A percentile compares a stretch with the other conserved stretches of the same genome.
Conservation (phyloP, 2,888 invertebrate species). For the Tetheella fluctuosa region DNA sequence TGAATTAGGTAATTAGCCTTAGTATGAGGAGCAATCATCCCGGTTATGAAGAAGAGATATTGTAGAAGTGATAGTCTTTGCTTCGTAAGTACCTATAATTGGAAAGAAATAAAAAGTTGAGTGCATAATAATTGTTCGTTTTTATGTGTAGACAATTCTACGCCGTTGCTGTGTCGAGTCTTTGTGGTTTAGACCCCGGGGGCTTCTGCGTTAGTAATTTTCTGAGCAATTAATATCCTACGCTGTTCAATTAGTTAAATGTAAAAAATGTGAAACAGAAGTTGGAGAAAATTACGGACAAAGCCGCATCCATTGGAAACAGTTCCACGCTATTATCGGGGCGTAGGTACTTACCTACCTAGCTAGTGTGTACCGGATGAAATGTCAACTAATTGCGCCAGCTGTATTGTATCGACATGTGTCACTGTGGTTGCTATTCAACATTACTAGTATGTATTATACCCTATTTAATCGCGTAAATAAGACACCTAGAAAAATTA, state of each 20-base stretch:
- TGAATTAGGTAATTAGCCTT: conserved; percentile 41
- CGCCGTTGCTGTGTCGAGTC: conserved; percentile 53
- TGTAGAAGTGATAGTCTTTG: conserved; percentile 51
- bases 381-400: conserved; percentile 63
- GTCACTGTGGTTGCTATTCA: conserved; percentile 51
- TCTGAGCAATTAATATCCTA: conserved; percentile 79
- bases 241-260: conserved; percentile 72
- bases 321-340: conserved; percentile 53
- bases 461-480: neutral
- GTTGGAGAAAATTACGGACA: conserved; percentile 60
- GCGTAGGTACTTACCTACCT: conserved; percentile 19
- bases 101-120: conserved; percentile 61
- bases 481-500: neutral
- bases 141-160: conserved; percentile 59
- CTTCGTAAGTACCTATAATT: conserved; percentile 59
- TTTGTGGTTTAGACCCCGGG: conserved; percentile 73
- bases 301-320: conserved; percentile 58
- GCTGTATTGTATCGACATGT: conserved; percentile 60
- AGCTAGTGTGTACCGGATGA: conserved; percentile 43
- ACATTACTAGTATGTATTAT: conserved; percentile 25
- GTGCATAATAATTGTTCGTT: conserved; percentile 71
- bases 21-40: conserved; percentile 40
- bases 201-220: conserved; percentile 67
- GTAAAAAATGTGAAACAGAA: conserved; percentile 73
- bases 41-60: conserved; percentile 55